A percentile compares a stretch with the other conserved stretches of the same genome.
Evolutionary conservation across 2,888 invertebrate genomes (phyloP).

Genomic region (Pheosia gnoma): DNA sequence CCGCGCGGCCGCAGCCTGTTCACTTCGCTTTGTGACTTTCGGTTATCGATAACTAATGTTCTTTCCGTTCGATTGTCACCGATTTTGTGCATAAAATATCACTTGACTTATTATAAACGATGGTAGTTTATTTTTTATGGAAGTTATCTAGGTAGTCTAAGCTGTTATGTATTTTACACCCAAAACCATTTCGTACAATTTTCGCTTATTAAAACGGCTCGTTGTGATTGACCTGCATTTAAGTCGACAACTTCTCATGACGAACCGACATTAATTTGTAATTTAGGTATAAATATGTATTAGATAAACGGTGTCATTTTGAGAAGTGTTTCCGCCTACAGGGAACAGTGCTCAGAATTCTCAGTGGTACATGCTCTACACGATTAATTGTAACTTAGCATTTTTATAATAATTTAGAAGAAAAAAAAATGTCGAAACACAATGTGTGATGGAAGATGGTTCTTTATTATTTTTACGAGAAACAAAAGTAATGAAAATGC

Average conservation of each 20-base stretch:
- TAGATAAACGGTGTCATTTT: constrained; percentile 77
- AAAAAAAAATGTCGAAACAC: constrained; percentile 72
- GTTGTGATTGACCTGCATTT: constrained; percentile 77
- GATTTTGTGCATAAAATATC: constrained; percentile 64
- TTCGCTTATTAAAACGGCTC: constrained; percentile 61
- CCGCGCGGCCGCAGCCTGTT: constrained; percentile 54
- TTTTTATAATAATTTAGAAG: constrained; percentile 83
- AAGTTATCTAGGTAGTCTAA: constrained; percentile 83
- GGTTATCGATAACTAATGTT: constrained; percentile 37
- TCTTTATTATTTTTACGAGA: constrained; percentile 76
- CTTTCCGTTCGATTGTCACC: constrained; percentile 51
- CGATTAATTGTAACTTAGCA: constrained; percentile 83
- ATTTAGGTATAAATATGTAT: constrained; percentile 80
- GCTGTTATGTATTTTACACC: constrained; percentile 82
- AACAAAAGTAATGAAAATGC: constrained; percentile 74
- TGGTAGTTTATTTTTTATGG: constrained; percentile 80
- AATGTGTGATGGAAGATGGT: constrained; percentile 72
- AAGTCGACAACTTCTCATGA: constrained; percentile 72
- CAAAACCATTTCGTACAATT: constrained; percentile 63
- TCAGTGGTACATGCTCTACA: constrained; percentile 79
- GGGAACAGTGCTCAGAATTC: constrained; percentile 73
- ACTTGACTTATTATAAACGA: constrained; percentile 75
- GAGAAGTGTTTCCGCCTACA: constrained; percentile 67
- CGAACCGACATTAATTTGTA: constrained; percentile 78
- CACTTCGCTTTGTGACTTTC: constrained; percentile 67